Conservation (phyloP, 2,113 vertebrate genomes). For the Baryphthengus martii region DNA sequence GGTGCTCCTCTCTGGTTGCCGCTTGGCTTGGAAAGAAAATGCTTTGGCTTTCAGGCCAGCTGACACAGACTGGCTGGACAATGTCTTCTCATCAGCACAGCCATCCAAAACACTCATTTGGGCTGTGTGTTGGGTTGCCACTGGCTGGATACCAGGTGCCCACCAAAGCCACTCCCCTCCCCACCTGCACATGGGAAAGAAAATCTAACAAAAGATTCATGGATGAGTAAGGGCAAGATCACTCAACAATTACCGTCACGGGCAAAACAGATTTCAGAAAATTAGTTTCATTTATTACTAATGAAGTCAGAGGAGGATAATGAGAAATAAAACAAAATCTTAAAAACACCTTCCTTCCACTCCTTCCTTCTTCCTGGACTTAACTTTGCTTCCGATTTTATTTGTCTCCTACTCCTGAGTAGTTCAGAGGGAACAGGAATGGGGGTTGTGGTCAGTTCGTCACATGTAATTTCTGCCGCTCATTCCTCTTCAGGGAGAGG, state of each 20-base stretch:
- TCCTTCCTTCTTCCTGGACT: neutral
- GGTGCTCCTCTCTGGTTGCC: neutral
- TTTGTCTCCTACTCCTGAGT: neutral
- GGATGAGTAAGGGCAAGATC: too few species aligned
- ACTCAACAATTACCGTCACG: too few species aligned
- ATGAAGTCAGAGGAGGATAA: too few species aligned
- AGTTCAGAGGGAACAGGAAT: neutral
- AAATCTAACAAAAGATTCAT: too few species aligned
- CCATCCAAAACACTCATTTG: neutral
- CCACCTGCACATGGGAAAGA: too few species aligned
- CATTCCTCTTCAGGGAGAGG: neutral
- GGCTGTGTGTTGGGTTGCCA: too few species aligned
- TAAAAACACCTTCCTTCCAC: neutral
- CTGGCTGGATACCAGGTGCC: too few species aligned
- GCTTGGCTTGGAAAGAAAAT: neutral
- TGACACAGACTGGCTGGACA: neutral
- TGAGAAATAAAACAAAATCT: too few species aligned
- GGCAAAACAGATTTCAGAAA: too few species aligned
- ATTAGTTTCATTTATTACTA: too few species aligned
- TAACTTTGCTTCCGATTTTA: neutral
- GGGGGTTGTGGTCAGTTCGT: neutral
- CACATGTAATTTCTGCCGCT: too few species aligned
- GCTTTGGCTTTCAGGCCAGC: neutral
- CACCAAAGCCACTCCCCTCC: too few species aligned
- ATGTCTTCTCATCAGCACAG: neutral